phyloP scores from a whole-genome alignment of 2,113 vertebrate genomes.

The Sander lucioperca region DNA sequence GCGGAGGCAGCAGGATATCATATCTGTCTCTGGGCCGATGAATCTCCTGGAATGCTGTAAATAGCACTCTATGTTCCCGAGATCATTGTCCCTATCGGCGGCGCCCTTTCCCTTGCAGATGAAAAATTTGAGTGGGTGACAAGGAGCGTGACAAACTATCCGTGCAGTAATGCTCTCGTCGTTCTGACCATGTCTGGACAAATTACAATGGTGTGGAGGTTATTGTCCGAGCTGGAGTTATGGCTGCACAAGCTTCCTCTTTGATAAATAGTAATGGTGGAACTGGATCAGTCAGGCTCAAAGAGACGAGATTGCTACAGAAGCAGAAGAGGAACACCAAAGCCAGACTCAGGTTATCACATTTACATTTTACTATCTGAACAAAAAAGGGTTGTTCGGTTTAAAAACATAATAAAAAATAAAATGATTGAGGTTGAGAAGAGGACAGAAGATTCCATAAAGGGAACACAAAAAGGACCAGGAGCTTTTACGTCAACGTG shows the following conservation, averaged over 20 bases:
- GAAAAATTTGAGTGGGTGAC: constrained; percentile 70
- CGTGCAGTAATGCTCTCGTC: constrained; percentile 42
- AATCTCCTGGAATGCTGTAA: constrained; percentile 80
- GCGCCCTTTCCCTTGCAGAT: constrained; percentile 74
- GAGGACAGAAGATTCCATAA: neutral
- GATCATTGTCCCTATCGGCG: constrained; percentile 48
- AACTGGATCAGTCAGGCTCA: constrained; percentile 50
- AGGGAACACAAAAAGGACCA: neutral
- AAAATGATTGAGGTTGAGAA: neutral
- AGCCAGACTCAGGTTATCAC: neutral
- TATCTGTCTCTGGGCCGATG: constrained; percentile 79
- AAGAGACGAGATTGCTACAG: constrained; percentile 38
- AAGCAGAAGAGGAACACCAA: neutral
- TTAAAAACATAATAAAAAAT: constrained; percentile 17
- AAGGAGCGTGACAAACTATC: constrained; percentile 71
- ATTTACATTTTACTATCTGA: constrained; percentile 11
- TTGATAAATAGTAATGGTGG: constrained; percentile 63
- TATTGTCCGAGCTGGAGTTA: constrained; percentile 74
- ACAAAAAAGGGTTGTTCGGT: neutral
- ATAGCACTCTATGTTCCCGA: constrained; percentile 72
- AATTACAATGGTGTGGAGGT: constrained; percentile 66
- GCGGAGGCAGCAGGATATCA: constrained; percentile 84
- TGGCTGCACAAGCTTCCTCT: constrained; percentile 51
- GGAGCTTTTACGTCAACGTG: constrained; percentile 24
- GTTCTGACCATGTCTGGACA: constrained; percentile 65